Evolutionary conservation across 2,113 vertebrate species (phyloP).

Genomic region (Cynocephalus volans): DNA sequence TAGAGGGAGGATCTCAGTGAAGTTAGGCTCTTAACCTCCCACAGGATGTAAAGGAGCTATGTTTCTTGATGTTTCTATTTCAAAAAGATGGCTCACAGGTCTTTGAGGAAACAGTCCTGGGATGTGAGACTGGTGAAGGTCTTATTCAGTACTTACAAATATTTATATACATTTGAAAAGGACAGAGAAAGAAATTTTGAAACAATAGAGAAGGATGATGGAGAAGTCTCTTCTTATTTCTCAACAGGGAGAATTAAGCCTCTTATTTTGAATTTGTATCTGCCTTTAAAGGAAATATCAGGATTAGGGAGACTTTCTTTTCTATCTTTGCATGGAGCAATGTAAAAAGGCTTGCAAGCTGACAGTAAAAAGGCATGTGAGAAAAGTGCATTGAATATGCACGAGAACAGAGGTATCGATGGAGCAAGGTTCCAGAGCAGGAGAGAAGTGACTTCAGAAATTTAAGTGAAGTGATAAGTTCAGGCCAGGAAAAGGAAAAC

Average conservation of each 20-base stretch:
- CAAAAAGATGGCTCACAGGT: background rate
- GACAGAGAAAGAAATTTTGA: background rate
- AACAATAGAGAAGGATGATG: background rate
- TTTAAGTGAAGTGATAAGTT: background rate
- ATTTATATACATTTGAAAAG: background rate
- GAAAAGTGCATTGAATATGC: background rate
- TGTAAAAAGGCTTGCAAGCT: background rate
- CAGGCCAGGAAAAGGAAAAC: background rate
- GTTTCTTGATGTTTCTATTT: background rate
- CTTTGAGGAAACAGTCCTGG: background rate
- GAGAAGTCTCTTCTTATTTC: background rate
- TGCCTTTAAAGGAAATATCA: background rate
- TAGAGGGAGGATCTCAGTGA: background rate
- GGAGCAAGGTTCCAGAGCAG: background rate
- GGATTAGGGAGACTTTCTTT: background rate
- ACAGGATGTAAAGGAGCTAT: background rate
- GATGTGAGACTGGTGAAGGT: background rate
- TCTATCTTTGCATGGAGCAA: background rate
- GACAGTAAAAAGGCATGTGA: background rate
- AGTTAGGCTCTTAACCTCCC: background rate
- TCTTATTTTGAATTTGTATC: conserved; percentile 33
- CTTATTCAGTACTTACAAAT: background rate
- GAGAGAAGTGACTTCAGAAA: background rate
- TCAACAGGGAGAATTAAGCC: conserved; percentile 16
- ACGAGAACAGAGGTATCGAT: background rate